These are phyloP conservation scores for Eueremaeus valkanovi DNA, from an alignment of 2,888 invertebrate genomes.

Conservation along the genomic window DNA sequence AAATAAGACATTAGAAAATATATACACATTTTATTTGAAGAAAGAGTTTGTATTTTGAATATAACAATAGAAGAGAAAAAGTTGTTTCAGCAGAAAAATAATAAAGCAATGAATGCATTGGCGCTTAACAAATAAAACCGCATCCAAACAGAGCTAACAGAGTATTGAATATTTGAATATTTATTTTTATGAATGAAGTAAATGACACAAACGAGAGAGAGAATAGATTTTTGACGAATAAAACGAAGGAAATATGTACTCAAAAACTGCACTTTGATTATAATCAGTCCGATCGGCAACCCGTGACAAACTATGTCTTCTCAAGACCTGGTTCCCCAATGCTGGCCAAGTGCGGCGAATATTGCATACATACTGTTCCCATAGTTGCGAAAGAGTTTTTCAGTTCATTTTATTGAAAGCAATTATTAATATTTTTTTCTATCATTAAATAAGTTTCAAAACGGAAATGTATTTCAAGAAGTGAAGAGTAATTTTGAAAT, in stretches of 20 bases:
- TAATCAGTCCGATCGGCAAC: slow-evolving; percentile 2
- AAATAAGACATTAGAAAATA: not conserved
- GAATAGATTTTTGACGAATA: not conserved
- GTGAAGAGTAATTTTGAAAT: not conserved
- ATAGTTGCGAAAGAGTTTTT: not conserved
- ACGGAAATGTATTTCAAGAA: not conserved
- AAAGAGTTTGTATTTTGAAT: not conserved
- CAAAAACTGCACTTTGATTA: slow-evolving; percentile 10
- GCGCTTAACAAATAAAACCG: slow-evolving; percentile 16
- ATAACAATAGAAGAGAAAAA: not conserved
- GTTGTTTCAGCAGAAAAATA: not conserved
- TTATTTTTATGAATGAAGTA: slow-evolving; percentile 6
- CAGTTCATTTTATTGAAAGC: not conserved
- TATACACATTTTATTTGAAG: not conserved
- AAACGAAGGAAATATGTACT: slow-evolving; percentile 2
- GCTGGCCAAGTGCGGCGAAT: slow-evolving; percentile 22
- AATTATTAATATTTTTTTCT: not conserved
- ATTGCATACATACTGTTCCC: slow-evolving; percentile 6
- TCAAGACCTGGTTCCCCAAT: slow-evolving; percentile 23
- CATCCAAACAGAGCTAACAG: not conserved
- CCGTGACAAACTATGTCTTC: slow-evolving; percentile 32
- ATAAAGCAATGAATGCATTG: not conserved
- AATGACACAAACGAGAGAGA: not conserved
- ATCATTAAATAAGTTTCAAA: not conserved
- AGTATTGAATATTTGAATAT: not conserved